Evolutionary conservation across 2,888 invertebrate species (phyloP).

Genomic region (Loripinus fragilis): DNA sequence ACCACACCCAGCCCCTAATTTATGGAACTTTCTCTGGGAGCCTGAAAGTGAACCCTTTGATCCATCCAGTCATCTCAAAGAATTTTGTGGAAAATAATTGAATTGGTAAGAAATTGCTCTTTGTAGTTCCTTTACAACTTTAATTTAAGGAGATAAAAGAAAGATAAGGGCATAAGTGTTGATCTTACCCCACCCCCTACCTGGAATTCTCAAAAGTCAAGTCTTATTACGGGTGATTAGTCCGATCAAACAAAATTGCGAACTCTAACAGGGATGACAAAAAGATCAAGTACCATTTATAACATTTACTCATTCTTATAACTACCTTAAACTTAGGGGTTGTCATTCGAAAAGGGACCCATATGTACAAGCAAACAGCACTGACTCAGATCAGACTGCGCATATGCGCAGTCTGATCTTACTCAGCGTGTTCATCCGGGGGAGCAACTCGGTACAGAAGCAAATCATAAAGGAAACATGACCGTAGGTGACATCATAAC

Average conservation of each 20-base stretch:
- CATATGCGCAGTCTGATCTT: too few relatives aligned
- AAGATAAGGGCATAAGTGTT: not conserved
- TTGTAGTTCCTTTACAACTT: constrained; percentile 7
- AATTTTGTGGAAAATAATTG: not conserved
- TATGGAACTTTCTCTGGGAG: not conserved
- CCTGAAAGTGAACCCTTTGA: not conserved
- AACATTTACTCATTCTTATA: constrained; percentile 5
- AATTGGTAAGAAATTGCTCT: not conserved
- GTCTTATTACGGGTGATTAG: not conserved
- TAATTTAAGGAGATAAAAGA: constrained; percentile 1
- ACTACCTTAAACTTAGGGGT: too few relatives aligned
- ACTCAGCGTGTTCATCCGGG: too few relatives aligned
- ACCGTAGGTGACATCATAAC: too few relatives aligned
- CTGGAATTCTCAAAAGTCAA: not conserved
- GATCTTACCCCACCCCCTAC: not conserved
- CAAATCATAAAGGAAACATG: too few relatives aligned
- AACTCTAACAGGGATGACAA: not conserved
- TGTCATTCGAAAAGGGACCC: too few relatives aligned
- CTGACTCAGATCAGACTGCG: too few relatives aligned
- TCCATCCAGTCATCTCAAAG: not conserved
- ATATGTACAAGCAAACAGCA: too few relatives aligned
- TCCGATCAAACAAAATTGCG: not conserved
- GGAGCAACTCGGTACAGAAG: too few relatives aligned
- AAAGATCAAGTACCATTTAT: constrained; percentile 2
- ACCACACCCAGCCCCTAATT: not conserved